Conservation (phyloP, 2,113 vertebrate species). For the Gymnarchus niloticus region DNA sequence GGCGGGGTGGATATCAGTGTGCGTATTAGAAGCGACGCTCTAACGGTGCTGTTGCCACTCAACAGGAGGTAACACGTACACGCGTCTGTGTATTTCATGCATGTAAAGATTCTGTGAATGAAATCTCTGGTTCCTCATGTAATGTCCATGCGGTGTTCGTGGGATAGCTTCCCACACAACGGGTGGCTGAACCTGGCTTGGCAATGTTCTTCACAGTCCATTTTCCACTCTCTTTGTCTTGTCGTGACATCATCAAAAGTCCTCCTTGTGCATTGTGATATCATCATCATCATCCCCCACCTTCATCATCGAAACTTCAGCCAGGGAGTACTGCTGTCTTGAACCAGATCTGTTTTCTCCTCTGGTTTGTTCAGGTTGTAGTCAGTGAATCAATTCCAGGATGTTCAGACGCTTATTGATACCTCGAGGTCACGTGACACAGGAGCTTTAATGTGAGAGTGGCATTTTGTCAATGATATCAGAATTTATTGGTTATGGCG, state of each 20-base stretch:
- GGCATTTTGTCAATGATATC: not conserved
- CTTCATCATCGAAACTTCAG: not conserved
- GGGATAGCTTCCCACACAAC: not conserved
- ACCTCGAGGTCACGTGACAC: not conserved
- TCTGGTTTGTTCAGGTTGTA: not conserved
- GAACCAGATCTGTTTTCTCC: not conserved
- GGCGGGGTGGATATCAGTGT: not conserved
- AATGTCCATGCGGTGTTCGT: not conserved
- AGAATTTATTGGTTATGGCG: not conserved
- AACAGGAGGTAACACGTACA: not conserved
- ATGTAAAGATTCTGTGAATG: constrained; percentile 9
- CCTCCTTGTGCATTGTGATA: not conserved
- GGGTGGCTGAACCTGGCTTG: not conserved
- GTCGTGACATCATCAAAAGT: not conserved
- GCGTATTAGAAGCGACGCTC: not conserved
- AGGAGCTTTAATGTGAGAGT: not conserved
- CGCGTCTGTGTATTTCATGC: constrained; percentile 30
- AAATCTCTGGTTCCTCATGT: not conserved
- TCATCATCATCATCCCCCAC: not conserved
- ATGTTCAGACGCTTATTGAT: not conserved
- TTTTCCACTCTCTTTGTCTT: not conserved
- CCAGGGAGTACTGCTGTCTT: not conserved
- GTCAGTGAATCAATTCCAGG: not conserved
- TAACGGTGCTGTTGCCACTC: not conserved
- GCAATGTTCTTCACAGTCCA: not conserved